Percentiles rank a stretch among this genome's conserved stretches.
These are phyloP conservation scores for Chaunax sp. DNA, from an alignment of 2,797 vertebrate genomes.

Conservation along the genomic window DNA sequence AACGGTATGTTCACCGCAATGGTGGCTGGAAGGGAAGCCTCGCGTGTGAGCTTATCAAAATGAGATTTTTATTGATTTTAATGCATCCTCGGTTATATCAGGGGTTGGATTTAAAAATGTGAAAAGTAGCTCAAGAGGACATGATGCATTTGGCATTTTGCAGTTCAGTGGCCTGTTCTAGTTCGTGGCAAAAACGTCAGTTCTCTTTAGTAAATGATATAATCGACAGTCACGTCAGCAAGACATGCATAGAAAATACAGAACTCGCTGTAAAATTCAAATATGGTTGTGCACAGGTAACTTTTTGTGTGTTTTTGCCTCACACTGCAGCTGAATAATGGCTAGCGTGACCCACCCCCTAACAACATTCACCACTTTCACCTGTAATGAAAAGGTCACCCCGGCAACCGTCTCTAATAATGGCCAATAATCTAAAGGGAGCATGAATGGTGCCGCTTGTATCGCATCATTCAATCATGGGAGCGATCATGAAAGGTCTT, in stretches of 20 bases:
- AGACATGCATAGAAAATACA: neutral
- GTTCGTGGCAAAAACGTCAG: slow-evolving; percentile 28
- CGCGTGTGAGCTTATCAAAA: slow-evolving; percentile 69
- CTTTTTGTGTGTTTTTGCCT: neutral
- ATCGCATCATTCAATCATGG: slow-evolving; percentile 38
- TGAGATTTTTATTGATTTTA: slow-evolving; percentile 67
- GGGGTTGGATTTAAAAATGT: slow-evolving; percentile 47
- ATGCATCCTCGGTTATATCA: slow-evolving; percentile 43
- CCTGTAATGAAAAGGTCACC: slow-evolving; percentile 59
- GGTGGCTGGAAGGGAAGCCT: slow-evolving; percentile 25
- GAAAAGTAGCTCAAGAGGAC: slow-evolving; percentile 61
- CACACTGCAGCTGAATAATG: slow-evolving; percentile 12
- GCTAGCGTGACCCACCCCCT: slow-evolving; percentile 1
- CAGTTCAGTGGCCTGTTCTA: slow-evolving; percentile 27
- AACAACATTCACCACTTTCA: slow-evolving; percentile 30
- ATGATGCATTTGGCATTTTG: slow-evolving; percentile 50
- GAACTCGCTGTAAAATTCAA: slow-evolving; percentile 9
- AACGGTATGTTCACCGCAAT: slow-evolving; percentile 26
- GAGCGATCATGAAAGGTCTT: neutral
- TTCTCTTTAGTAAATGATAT: slow-evolving; percentile 15
- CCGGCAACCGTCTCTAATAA: slow-evolving; percentile 38
- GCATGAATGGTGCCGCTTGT: slow-evolving; percentile 11
- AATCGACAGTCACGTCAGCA: slow-evolving; percentile 21
- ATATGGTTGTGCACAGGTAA: slow-evolving; percentile 6
- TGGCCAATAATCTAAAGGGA: slow-evolving; percentile 39